A percentile compares a stretch with the other conserved stretches of the same genome.
Evolutionary conservation across 2,888 invertebrate species (phyloP).

Genomic region (Synanthedon vespiformis): DNA sequence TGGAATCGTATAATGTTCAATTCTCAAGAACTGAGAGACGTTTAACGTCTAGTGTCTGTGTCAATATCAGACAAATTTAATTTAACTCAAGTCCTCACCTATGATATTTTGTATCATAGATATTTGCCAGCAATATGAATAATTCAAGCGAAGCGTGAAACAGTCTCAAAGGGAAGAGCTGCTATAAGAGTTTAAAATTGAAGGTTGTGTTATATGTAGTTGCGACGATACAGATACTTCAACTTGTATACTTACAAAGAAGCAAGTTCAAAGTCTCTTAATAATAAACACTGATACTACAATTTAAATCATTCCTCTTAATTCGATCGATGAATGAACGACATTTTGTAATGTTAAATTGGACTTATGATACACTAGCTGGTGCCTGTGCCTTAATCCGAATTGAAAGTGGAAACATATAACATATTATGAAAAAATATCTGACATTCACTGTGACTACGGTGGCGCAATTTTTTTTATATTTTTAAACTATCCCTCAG

Average conservation of each 20-base stretch:
- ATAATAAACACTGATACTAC: too few relatives aligned
- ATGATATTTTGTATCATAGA: conserved; percentile 43
- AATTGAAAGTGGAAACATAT: too few relatives aligned
- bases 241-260: neutral
- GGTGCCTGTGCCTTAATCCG: too few relatives aligned
- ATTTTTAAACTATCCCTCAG: too few relatives aligned
- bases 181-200: conserved; percentile 52
- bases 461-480: too few relatives aligned
- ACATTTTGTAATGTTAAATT: too few relatives aligned
- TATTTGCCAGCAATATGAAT: conserved; percentile 53
- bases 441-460: too few relatives aligned
- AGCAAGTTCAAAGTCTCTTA: too few relatives aligned
- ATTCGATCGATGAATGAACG: too few relatives aligned
- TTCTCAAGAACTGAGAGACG: conserved; percentile 5
- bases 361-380: too few relatives aligned
- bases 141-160: conserved; percentile 51
- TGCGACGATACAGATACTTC: conserved; percentile 8
- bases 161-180: conserved; percentile 56
- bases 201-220: conserved; percentile 21
- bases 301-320: too few relatives aligned
- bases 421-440: too few relatives aligned
- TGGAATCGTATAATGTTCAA: conserved; percentile 1
- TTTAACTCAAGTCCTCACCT: conserved; percentile 14
- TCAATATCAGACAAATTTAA: conserved; percentile 8
- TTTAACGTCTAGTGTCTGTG: conserved; percentile 11